Conservation (phyloP, 2,113 vertebrate genomes). For the Aleadryas rufinucha region DNA sequence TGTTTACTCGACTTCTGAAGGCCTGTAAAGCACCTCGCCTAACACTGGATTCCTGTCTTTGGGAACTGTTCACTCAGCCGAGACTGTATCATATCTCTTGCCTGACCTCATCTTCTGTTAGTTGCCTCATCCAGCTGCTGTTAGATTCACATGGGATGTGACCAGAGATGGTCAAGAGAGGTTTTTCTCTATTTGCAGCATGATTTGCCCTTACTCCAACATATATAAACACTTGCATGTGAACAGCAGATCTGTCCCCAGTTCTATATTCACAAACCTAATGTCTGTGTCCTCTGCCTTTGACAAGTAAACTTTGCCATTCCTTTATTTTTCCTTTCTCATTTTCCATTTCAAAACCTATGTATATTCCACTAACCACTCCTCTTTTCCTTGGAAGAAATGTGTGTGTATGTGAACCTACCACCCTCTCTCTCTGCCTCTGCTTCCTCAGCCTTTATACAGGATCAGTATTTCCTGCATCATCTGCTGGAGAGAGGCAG, state of each 20-base stretch:
- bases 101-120: background rate
- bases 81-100: background rate
- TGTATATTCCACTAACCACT: background rate
- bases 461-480: background rate
- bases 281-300: background rate
- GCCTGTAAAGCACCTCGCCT: background rate
- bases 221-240: background rate
- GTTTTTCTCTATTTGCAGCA: background rate
- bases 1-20: background rate
- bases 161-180: background rate
- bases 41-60: background rate
- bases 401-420: background rate
- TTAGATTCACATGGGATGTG: background rate
- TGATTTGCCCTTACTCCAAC: background rate
- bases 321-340: background rate
- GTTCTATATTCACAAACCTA: background rate
- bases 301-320: background rate
- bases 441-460: background rate
- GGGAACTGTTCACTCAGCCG: background rate
- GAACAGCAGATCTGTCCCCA: background rate
- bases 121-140: background rate
- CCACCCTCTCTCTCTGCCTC: background rate
- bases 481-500: background rate
- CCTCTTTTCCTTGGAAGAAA: background rate
- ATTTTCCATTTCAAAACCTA: background rate